Evolutionary conservation across 2,888 invertebrate species (phyloP).

Genomic region (Aphidius colemani): DNA sequence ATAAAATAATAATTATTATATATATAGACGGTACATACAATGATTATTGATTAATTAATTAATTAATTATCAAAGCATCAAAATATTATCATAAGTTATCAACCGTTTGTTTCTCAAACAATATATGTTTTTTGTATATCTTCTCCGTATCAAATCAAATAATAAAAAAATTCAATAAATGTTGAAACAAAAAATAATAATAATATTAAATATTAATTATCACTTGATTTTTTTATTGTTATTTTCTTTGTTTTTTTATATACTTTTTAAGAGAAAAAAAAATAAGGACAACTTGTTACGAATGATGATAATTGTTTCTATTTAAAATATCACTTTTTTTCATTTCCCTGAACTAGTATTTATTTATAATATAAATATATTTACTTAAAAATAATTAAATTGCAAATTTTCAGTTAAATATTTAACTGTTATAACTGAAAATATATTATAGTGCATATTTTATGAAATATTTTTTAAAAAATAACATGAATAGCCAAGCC

Average conservation of each 20-base stretch:
- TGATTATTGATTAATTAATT: conserved; percentile 41
- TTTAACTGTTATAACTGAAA: too few relatives aligned
- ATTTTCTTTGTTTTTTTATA: neutral
- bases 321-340: too few relatives aligned
- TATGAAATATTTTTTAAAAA: too few relatives aligned
- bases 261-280: neutral
- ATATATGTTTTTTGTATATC: conserved; percentile 60
- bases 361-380: neutral
- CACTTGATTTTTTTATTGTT: too few relatives aligned
- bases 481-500: too few relatives aligned
- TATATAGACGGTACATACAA: conserved; percentile 58
- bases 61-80: conserved; percentile 56
- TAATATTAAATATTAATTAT: too few relatives aligned
- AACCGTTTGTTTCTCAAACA: conserved; percentile 58
- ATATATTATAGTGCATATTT: too few relatives aligned
- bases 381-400: neutral
- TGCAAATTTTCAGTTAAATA: too few relatives aligned
- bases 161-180: conserved; percentile 60
- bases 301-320: too few relatives aligned
- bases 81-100: conserved; percentile 58
- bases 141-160: conserved; percentile 58
- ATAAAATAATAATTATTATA: conserved; percentile 60
- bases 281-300: too few relatives aligned
- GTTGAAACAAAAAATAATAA: conserved; percentile 43
- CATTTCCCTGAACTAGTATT: too few relatives aligned